Evolutionary conservation across 1,140 invertebrate genomes (phyloP).

Genomic region (Tetragonula clypearis): DNA sequence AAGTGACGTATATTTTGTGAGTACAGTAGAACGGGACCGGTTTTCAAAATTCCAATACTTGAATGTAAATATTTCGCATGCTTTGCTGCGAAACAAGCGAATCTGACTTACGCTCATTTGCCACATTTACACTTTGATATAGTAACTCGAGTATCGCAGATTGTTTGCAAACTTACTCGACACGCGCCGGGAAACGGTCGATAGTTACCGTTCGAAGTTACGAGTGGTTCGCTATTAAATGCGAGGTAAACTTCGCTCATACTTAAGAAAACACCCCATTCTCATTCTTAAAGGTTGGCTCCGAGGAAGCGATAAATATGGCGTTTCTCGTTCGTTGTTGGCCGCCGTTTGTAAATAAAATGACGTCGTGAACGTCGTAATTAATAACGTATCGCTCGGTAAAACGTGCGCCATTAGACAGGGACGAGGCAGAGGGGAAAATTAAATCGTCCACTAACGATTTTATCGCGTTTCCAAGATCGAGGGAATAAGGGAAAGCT

Average conservation of each 20-base stretch:
- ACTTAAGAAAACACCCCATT: not conserved
- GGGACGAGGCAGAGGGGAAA: not conserved
- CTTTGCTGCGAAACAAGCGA: no score
- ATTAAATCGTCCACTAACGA: constrained; percentile 34
- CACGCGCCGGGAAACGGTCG: not conserved
- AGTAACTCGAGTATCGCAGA: not conserved
- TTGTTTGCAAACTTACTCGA: not conserved
- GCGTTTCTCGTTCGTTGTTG: not conserved
- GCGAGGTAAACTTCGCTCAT: not conserved
- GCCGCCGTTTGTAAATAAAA: not conserved
- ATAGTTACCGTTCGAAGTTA: constrained; percentile 4
- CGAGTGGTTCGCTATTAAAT: not conserved
- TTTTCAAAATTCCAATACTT: no score
- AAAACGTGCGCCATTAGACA: not conserved
- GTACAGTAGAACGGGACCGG: no score
- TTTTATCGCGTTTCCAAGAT: constrained; percentile 51
- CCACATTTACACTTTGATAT: no score
- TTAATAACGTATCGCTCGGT: constrained; percentile 12
- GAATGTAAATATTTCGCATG: no score
- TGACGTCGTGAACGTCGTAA: not conserved
- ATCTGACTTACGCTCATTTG: no score
- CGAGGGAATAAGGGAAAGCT: constrained; percentile 35
- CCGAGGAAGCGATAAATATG: constrained; percentile 16
- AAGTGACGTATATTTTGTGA: no score
- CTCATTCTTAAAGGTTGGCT: not conserved